Percentiles rank a stretch among this genome's conserved stretches.
Evolutionary conservation across 2,888 invertebrate genomes (phyloP).

Genomic region (Zelleria hepariella): DNA sequence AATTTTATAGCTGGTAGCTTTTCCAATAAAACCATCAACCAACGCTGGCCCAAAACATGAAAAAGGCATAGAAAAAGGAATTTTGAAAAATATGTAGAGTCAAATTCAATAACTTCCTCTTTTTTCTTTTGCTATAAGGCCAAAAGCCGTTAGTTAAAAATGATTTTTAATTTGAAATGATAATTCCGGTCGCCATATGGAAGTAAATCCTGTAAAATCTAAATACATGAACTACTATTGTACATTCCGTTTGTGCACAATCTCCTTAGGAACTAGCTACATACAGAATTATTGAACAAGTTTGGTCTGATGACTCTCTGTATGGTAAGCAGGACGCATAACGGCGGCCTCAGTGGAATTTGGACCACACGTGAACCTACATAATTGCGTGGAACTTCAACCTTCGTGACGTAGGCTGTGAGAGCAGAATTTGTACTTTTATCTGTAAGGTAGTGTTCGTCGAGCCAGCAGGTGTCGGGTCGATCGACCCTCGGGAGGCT

Average conservation of each 20-base stretch:
- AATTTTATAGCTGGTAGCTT: no score
- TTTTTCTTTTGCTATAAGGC: not conserved
- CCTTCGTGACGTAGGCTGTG: not conserved
- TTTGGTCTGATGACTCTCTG: no score
- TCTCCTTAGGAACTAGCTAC: no score
- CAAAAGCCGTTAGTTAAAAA: not conserved
- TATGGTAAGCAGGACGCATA: no score
- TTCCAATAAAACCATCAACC: no score
- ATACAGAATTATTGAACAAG: no score
- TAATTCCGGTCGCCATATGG: no score
- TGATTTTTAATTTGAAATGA: not conserved
- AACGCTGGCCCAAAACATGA: not conserved
- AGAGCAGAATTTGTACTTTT: not conserved
- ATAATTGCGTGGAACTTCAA: not conserved
- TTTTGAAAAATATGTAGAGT: not conserved
- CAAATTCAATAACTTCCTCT: not conserved
- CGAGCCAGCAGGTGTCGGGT: slow-evolving; percentile 4
- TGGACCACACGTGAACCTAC: not conserved
- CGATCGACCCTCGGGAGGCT: slow-evolving; percentile 18
- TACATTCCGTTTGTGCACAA: no score
- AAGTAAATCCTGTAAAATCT: no score
- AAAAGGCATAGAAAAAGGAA: not conserved
- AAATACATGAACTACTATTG: no score
- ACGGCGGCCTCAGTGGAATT: no score
- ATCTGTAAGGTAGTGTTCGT: not conserved